phyloP scores from a whole-genome alignment of 2,797 vertebrate genomes.

The Melanotaenia boesemani region DNA sequence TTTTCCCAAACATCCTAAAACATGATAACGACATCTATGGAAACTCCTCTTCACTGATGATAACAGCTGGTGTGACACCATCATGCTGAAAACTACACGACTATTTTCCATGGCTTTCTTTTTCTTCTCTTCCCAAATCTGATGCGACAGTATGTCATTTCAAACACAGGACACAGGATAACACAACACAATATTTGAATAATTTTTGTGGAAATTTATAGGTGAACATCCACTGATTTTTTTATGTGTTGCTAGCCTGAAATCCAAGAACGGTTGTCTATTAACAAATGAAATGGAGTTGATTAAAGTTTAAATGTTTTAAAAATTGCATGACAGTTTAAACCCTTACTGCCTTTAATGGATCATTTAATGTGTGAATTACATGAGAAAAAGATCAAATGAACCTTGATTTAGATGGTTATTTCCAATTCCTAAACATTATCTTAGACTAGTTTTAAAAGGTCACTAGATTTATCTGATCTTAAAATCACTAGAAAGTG shows the following conservation, averaged over 20 bases:
- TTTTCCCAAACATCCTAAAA: constrained; percentile 58
- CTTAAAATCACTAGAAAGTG: neutral
- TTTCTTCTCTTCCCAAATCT: constrained; percentile 3
- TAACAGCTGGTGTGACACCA: constrained; percentile 39
- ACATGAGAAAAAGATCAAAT: too few species aligned
- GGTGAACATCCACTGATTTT: neutral
- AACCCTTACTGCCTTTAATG: neutral
- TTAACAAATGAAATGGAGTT: too few species aligned
- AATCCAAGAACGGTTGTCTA: too few species aligned
- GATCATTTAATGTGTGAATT: too few species aligned
- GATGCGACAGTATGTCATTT: constrained; percentile 3
- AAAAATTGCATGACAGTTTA: neutral
- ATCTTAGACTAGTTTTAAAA: neutral
- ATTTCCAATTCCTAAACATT: neutral
- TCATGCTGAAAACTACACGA: constrained; percentile 3
- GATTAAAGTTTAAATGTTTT: too few species aligned
- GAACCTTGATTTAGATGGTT: neutral
- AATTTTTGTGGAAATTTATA: neutral
- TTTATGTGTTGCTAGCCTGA: neutral
- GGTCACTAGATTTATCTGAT: neutral
- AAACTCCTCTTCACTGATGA: constrained; percentile 47
- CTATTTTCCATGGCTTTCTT: neutral
- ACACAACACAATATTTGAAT: neutral
- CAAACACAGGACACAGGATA: neutral
- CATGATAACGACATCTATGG: constrained; percentile 61